Evolutionary conservation across 2,888 invertebrate genomes (phyloP), one percentile per base, ranked within the genome.

Genomic region (Sepiola atlantica): DNA sequence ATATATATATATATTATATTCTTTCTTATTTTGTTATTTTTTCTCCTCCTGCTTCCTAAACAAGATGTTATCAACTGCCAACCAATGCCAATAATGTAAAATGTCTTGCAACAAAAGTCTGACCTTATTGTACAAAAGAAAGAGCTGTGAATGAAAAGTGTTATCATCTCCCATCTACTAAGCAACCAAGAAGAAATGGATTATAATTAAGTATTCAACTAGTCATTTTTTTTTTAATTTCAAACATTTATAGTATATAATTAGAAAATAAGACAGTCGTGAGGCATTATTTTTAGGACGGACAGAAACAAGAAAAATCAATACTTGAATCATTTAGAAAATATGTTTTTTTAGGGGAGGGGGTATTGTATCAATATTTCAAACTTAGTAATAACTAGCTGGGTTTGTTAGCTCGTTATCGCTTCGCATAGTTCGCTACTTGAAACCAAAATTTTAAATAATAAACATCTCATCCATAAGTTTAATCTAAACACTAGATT

Each of bases 1-100:
- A 45, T 45, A 45, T 45, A 45, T 45, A 45, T 45, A 45, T 45
- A 45, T 45, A 45, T 45, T 8, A 45, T 45, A 45, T 77, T 77
- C n/a, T 77, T 77, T n/a, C 32, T 16, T 16, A n/a, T 77, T 77
- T 16, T 14, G n/a, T 77, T 77, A 77, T 77, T 77, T 77, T 77
- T 77, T 77, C 45, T 45, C 45, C 45, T 45, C 28, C 61, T 77
- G 77, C 77, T 77, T 77, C 77, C 32, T 77, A 32, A 77, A 77
- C 77, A 77, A 77, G 77, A 77, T 77, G 77, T 77, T 77, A 77
- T 77, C 77, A 77, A n/a, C 77, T 77, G 77, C 77, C 77, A 77
- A 77, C 77, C 77, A 77, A 77, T n/a, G n/a, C 77, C 77, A 77
- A 77, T 77, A 21, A 77, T 77, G 77, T 77, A 77, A 8, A 77